Percentiles rank a stretch among this genome's conserved stretches.
Evolutionary conservation across 2,888 invertebrate genomes (phyloP).

Genomic region (Coleophora flavipennella): DNA sequence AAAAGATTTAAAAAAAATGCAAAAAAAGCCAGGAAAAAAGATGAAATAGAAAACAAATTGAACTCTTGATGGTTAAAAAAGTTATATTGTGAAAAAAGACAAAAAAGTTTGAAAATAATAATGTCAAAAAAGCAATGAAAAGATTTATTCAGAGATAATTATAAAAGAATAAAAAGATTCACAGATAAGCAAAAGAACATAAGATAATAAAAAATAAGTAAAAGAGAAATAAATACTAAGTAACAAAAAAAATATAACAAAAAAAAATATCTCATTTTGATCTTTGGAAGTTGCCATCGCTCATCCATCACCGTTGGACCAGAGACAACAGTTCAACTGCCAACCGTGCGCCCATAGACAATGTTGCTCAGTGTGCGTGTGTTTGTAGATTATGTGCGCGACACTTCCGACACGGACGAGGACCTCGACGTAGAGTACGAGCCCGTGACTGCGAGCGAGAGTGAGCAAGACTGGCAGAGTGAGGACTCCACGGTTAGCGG

Average conservation of each 20-base stretch:
- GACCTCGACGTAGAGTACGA: slow-evolving; percentile 55
- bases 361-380: slow-evolving; percentile 16
- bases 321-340: no score
- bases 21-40: slow-evolving; percentile 4
- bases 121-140: no score
- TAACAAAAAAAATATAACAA: slow-evolving; percentile 14
- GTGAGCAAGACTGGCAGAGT: slow-evolving; percentile 35
- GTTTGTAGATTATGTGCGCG: slow-evolving; percentile 68
- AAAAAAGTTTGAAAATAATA: slow-evolving; percentile 10
- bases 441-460: slow-evolving; percentile 65
- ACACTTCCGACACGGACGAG: slow-evolving; percentile 66
- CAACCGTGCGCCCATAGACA: slow-evolving; percentile 2
- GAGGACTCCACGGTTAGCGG: slow-evolving; percentile 63
- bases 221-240: no score
- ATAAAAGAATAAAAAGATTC: slow-evolving; percentile 1
- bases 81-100: slow-evolving; percentile 5
- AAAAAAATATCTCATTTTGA: slow-evolving; percentile 11
- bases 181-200: slow-evolving; percentile 1
- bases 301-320: background rate
- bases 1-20: background rate
- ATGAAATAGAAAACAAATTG: no score
- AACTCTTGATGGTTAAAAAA: background rate
- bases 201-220: slow-evolving; percentile 9
- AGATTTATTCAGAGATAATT: no score
- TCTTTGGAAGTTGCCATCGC: slow-evolving; percentile 2